Evolutionary conservation across 2,888 invertebrate species (phyloP).

Genomic region (Gandaritis pyraliata): DNA sequence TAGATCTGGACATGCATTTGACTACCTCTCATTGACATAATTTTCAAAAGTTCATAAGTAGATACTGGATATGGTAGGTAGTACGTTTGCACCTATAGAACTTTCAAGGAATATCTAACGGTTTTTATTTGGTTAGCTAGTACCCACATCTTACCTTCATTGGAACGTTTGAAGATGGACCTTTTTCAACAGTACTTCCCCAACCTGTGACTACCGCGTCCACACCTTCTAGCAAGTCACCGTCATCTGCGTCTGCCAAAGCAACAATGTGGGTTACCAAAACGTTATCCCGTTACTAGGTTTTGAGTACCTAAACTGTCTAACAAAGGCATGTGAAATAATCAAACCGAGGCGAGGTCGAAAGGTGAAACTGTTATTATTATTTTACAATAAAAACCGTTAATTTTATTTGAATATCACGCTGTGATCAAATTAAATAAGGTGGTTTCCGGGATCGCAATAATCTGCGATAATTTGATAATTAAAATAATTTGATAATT

Average conservation of each 20-base stretch:
- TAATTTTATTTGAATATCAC: slow-evolving; percentile 18
- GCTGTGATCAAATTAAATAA: slow-evolving; percentile 15
- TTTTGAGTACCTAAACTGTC: slow-evolving; percentile 12
- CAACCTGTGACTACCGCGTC: slow-evolving; percentile 89
- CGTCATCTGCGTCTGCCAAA: slow-evolving; percentile 60
- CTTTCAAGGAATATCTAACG: no score
- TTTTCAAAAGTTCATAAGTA: no score
- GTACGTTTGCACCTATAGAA: no score
- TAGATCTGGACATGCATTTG: no score
- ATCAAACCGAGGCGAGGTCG: slow-evolving; percentile 19
- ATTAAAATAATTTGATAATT: no score
- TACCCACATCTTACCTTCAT: slow-evolving; percentile 82
- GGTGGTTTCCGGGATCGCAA: slow-evolving; percentile 8
- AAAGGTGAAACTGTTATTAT: slow-evolving; percentile 33
- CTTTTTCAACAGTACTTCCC: slow-evolving; percentile 88
- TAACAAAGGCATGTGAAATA: slow-evolving; percentile 17
- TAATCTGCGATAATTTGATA: no score
- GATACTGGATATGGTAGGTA: no score
- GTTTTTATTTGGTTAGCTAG: no score
- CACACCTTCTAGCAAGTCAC: slow-evolving; percentile 74
- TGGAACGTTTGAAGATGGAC: slow-evolving; percentile 86
- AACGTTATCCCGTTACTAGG: slow-evolving; percentile 29
- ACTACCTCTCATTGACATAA: no score
- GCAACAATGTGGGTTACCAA: slow-evolving; percentile 15
- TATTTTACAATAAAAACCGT: slow-evolving; percentile 17